These are phyloP conservation scores for Tetranychus cinnabarinus DNA, from an alignment of 1,140 invertebrate genomes.

Conservation along the genomic window DNA sequence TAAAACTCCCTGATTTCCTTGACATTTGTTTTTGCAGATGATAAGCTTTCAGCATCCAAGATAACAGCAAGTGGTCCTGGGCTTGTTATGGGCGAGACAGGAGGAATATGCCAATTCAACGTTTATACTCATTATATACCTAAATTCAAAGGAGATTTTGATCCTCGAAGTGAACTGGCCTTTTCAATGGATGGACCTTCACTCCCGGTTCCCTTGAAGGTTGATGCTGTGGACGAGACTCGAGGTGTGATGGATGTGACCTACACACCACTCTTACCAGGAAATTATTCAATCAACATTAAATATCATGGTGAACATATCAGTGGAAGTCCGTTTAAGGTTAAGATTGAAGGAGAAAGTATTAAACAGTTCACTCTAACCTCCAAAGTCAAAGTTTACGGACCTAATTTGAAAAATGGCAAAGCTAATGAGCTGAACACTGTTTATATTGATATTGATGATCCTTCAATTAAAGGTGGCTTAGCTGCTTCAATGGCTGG, in stretches of 20 bases:
- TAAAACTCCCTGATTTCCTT: no score
- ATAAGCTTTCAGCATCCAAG: background rate
- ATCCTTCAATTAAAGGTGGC: background rate
- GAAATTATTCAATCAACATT: background rate
- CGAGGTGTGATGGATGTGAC: background rate
- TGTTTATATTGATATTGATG: background rate
- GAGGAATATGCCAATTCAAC: background rate
- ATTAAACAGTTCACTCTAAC: background rate
- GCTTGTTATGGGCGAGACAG: background rate
- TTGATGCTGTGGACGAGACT: background rate
- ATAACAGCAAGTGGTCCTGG: background rate
- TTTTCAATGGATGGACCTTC: background rate
- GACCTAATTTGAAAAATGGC: background rate
- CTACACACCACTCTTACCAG: background rate
- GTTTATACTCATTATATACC: background rate
- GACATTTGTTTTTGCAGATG: background rate
- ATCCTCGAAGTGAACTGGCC: background rate
- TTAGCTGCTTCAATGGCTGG: background rate
- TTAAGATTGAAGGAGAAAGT: background rate
- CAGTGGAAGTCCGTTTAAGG: background rate
- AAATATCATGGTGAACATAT: background rate
- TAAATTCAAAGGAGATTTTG: background rate
- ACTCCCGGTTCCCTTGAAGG: background rate
- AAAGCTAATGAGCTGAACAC: background rate
- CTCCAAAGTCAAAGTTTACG: background rate